These are phyloP conservation scores for Lepidonotus clava DNA, from an alignment of 2,888 invertebrate species.

Conservation along the genomic window DNA sequence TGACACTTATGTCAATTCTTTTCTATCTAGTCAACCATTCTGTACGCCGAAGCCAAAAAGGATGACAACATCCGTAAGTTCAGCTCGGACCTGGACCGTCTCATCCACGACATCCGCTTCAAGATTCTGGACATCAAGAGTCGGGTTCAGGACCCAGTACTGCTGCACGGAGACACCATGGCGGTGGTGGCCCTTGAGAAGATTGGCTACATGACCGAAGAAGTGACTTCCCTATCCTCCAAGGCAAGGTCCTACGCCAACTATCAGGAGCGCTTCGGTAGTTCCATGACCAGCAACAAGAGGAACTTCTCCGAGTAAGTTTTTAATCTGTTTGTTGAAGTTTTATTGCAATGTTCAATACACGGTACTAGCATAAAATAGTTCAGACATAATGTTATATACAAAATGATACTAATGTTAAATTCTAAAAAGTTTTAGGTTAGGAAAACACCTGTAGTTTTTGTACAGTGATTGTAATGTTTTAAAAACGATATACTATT, in stretches of 20 bases:
- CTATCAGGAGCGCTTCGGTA: slow-evolving; percentile 80
- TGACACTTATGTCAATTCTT: no score
- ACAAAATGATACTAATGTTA: no score
- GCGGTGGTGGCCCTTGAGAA: slow-evolving; percentile 77
- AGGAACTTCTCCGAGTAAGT: slow-evolving; percentile 64
- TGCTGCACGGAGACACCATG: slow-evolving; percentile 77
- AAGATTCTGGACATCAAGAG: slow-evolving; percentile 77
- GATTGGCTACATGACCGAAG: slow-evolving; percentile 75
- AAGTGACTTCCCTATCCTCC: slow-evolving; percentile 71
- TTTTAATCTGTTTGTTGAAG: no score
- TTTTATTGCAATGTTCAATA: no score
- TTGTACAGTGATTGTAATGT: no score
- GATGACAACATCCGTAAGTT: slow-evolving; percentile 80
- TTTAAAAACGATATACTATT: no score
- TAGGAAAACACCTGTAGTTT: no score
- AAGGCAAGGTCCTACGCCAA: slow-evolving; percentile 79
- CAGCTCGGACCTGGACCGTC: slow-evolving; percentile 76
- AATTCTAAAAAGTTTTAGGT: no score
- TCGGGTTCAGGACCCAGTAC: slow-evolving; percentile 76
- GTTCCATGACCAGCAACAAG: slow-evolving; percentile 75
- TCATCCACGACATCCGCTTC: slow-evolving; percentile 75
- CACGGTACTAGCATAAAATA: no score
- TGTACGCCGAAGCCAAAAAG: slow-evolving; percentile 80
- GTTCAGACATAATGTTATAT: no score
- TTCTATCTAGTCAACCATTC: slow-evolving; percentile 77